Percentiles rank a stretch among this genome's conserved stretches.
Evolutionary conservation across 1,140 invertebrate species (phyloP).

Genomic region (Harpegnathos saltator): DNA sequence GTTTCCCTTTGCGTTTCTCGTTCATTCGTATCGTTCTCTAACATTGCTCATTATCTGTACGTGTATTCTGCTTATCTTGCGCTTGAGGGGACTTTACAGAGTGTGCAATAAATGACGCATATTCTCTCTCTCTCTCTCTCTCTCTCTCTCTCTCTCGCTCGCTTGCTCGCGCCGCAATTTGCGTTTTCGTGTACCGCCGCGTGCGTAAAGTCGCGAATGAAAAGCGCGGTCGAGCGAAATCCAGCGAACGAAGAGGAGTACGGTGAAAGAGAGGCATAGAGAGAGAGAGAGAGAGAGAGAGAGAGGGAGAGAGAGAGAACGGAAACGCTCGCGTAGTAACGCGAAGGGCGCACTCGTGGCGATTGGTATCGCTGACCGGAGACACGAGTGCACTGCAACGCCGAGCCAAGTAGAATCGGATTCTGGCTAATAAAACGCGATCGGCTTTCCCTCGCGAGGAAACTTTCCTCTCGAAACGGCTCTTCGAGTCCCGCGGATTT

Average conservation of each 20-base stretch:
- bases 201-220: constrained; percentile 30
- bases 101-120: too few species aligned
- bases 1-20: too few species aligned
- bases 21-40: too few species aligned
- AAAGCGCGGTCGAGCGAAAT: constrained; percentile 14
- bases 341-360: not conserved
- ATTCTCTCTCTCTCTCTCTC: too few species aligned
- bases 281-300: not conserved
- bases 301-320: not conserved
- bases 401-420: constrained; percentile 7
- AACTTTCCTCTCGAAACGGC: constrained; percentile 7
- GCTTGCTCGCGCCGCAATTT: not conserved
- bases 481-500: not conserved
- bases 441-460: constrained; percentile 3
- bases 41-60: too few species aligned
- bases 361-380: constrained; percentile 26
- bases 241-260: not conserved
- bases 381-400: not conserved
- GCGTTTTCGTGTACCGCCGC: constrained; percentile 33
- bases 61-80: too few species aligned
- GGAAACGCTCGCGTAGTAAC: constrained; percentile 6
- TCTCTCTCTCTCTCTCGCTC: too few species aligned
- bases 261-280: constrained; percentile 4
- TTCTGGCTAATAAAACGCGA: constrained; percentile 29
- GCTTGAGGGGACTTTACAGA: too few species aligned